Evolutionary conservation across 2,113 vertebrate genomes (phyloP).

Genomic region (Sialia sialis): DNA sequence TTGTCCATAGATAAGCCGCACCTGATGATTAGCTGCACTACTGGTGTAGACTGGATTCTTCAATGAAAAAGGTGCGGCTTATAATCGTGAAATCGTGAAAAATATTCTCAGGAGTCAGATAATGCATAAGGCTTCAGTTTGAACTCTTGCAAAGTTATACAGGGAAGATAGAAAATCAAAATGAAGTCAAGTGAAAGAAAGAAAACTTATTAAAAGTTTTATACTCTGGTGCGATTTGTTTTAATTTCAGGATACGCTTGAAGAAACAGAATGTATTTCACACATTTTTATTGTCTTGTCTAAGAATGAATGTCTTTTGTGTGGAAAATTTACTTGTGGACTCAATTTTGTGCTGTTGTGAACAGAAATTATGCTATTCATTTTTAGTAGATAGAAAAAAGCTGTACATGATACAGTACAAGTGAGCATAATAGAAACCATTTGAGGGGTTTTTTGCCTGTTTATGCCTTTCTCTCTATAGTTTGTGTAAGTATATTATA

Average conservation of each 20-base stretch:
- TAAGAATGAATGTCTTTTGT: background rate
- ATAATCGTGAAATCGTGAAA: too few relatives aligned
- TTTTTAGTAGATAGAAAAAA: background rate
- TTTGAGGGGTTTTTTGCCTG: fast-evolving
- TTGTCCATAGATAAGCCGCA: too few relatives aligned
- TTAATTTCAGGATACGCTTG: background rate
- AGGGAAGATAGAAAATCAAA: background rate
- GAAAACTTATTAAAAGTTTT: background rate
- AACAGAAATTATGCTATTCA: background rate
- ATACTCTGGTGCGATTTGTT: background rate
- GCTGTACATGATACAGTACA: background rate
- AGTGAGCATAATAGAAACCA: background rate
- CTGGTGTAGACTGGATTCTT: too few relatives aligned
- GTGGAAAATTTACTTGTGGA: background rate
- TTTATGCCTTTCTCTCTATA: background rate
- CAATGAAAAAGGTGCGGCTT: too few relatives aligned
- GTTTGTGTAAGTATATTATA: background rate
- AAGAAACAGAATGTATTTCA: background rate
- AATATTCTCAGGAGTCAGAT: background rate
- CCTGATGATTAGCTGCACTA: too few relatives aligned
- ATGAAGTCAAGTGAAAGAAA: background rate
- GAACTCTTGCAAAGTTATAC: background rate
- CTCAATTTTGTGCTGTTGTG: background rate
- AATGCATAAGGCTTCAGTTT: background rate
- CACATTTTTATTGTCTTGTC: background rate